These are phyloP conservation scores for Benthosema pterotum DNA, from an alignment of 2,797 vertebrate species.

Conservation along the genomic window DNA sequence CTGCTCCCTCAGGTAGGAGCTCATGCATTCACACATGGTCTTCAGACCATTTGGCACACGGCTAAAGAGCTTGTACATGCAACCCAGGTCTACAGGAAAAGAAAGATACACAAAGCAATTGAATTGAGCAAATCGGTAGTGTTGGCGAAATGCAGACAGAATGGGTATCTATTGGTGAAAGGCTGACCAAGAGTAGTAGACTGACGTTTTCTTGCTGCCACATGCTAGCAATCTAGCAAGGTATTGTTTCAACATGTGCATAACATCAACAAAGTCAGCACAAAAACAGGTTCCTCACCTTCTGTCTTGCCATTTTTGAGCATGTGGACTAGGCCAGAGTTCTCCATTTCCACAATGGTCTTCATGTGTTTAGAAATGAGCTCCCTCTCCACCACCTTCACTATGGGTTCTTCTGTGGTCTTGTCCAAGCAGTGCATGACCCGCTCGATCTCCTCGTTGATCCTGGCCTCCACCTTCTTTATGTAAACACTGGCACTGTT, in stretches of 20 bases:
- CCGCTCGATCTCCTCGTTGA: constrained; percentile 98
- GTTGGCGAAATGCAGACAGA: neutral
- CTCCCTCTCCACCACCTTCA: constrained; percentile 96
- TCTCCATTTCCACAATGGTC: constrained; percentile 99
- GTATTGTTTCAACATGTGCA: neutral
- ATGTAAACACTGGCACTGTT: constrained; percentile 99
- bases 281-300: constrained; percentile 75
- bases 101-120: neutral
- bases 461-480: constrained; percentile 97
- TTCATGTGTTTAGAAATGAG: constrained; percentile 99
- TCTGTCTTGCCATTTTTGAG: constrained; percentile 97
- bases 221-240: neutral
- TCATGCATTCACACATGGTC: constrained; percentile 99
- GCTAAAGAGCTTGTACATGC: constrained; percentile 98
- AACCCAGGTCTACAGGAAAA: constrained; percentile 88
- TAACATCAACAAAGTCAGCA: neutral
- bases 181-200: neutral
- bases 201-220: neutral
- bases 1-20: constrained; percentile 94
- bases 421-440: constrained; percentile 99
- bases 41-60: constrained; percentile 97
- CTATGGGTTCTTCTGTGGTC: constrained; percentile 95
- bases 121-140: neutral
- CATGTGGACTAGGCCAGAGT: constrained; percentile 98
- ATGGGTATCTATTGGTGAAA: neutral